Conservation (phyloP, 2,113 vertebrate genomes). For the Emydura subglobosa region DNA sequence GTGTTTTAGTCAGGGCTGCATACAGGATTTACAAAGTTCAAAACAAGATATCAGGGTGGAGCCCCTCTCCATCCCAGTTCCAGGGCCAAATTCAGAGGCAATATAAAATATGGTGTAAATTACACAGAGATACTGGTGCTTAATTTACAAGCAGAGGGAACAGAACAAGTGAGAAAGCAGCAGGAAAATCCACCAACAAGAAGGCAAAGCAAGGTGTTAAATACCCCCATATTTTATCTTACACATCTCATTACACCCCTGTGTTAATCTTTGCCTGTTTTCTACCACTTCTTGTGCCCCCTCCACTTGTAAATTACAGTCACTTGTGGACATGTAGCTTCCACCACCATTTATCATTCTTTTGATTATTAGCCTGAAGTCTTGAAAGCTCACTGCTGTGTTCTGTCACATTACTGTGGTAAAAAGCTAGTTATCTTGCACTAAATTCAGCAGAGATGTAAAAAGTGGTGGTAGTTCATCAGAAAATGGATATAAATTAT, state of each 20-base stretch:
- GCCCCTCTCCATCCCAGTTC: rapidly evolving
- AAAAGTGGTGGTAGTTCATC: neutral
- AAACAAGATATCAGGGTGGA: neutral
- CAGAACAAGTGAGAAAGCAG: neutral
- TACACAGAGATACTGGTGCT: neutral
- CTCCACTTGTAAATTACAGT: neutral
- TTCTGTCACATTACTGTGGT: neutral
- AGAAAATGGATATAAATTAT: neutral
- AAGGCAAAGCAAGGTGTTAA: neutral
- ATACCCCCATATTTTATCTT: neutral
- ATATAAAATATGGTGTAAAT: neutral
- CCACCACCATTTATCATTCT: neutral
- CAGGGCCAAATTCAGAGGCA: neutral
- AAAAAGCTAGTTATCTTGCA: neutral
- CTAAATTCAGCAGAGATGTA: neutral
- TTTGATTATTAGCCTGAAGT: neutral
- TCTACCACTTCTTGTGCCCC: neutral
- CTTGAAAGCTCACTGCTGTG: neutral
- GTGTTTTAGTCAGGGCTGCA: neutral
- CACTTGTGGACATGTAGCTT: neutral
- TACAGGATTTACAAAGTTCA: neutral
- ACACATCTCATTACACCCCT: neutral
- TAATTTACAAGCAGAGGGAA: neutral
- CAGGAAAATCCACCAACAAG: neutral
- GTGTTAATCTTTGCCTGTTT: neutral